Evolutionary conservation across 2,797 vertebrate species (phyloP).

Genomic region (Alosa sapidissima): DNA sequence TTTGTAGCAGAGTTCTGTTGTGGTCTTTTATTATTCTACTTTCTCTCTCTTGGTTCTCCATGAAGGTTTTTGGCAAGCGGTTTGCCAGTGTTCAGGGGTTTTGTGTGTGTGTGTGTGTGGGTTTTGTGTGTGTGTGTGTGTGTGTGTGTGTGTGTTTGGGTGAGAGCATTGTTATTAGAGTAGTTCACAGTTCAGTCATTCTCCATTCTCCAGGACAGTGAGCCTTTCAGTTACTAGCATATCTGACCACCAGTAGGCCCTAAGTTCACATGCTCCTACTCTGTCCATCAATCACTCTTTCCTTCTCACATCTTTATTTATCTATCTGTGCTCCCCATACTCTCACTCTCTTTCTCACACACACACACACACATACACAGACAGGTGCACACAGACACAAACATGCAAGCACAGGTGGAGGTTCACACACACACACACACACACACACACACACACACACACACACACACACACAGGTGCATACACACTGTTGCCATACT

Average conservation of each 20-base stretch:
- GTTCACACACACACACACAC: background rate
- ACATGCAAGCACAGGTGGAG: too few relatives aligned
- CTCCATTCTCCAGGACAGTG: slow-evolving; percentile 48
- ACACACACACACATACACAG: slow-evolving; percentile 26
- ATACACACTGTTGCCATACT: background rate
- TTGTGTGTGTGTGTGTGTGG: slow-evolving; percentile 25
- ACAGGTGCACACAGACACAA: background rate
- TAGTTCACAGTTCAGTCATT: slow-evolving; percentile 51
- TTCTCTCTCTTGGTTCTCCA: background rate
- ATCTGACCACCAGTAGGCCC: background rate
- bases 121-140: slow-evolving; percentile 19
- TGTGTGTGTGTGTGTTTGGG: slow-evolving; percentile 22
- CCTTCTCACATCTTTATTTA: background rate
- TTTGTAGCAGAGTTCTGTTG: slow-evolving; percentile 1
- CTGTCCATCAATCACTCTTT: background rate
- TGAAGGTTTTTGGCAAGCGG: background rate
- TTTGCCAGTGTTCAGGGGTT: background rate
- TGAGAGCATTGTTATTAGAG: slow-evolving; percentile 44
- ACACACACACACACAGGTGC: background rate
- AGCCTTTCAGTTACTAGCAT: slow-evolving; percentile 46
- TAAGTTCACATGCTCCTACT: too few relatives aligned
- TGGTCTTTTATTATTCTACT: background rate
- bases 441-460: slow-evolving; percentile 16
- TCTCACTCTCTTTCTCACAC: background rate
- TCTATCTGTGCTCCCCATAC: too few relatives aligned